Evolutionary conservation across 2,797 vertebrate genomes (phyloP), one percentile per base, ranked within the genome.

Genomic region (Gymnopithys bicolor): DNA sequence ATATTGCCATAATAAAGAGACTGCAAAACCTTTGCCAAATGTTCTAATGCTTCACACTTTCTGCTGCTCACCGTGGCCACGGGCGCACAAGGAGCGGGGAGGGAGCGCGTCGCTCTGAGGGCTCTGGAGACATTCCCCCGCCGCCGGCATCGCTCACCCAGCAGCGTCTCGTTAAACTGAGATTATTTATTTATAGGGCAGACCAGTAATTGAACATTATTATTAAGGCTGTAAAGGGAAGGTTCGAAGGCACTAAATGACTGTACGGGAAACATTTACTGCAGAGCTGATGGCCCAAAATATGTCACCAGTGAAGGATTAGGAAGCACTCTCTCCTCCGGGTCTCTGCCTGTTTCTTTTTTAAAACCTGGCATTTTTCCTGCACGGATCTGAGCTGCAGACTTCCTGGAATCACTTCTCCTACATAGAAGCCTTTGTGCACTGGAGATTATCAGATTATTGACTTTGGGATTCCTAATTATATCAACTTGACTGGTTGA

Each of bases 281-380:
- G 80, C 53, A 87, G 63, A 94, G 84, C 25, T 94, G 92, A 94
- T 78, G 76, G 89, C 86, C 90, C 91, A 67, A 87, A 90, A 63
- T 85, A 73, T 79, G 92, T 94, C 94, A 96, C n/a, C 93, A 82
- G 85, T 66, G 89, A 94, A 87, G 79, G 83, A 94, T 90, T 92
- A 91, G 59, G 79, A 81, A 94, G 70, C 51, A 28, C 59, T 89
- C 78, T 80, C 75, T 90, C 89, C 96, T 96, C 91, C 87, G 87
- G 77, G 91, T 96, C 94, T 55, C 89, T 90, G 89, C 82, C 71
- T 93, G 91, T 60, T 91, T 80, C 91, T 92, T 90, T 94, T 95
- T 97, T 91, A 93, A 93, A 97, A 95, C 24, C 60, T 96, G 96
- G 89, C 62, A 91, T 86, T 93, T 91, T 95, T 96, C 95, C 94